Percentiles rank a stretch among this genome's conserved stretches.
phyloP scores from a whole-genome alignment of 1,140 invertebrate species.

The Bicyclus anynana region DNA sequence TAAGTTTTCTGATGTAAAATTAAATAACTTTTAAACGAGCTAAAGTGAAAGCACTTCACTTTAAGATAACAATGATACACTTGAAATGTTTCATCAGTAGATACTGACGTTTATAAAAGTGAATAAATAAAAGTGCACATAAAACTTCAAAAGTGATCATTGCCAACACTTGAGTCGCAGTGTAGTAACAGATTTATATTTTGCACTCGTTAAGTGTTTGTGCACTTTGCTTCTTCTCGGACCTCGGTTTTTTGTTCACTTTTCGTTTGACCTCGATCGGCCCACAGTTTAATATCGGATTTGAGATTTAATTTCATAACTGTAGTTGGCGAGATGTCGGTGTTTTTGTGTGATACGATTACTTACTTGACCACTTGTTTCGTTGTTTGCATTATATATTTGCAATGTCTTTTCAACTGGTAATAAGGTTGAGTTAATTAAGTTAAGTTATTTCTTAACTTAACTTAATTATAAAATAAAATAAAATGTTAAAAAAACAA shows the following conservation, averaged over 20 bases:
- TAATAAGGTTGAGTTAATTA: background rate
- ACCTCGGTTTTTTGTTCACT: slow-evolving; percentile 77
- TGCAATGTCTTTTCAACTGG: background rate
- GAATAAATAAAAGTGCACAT: too few relatives aligned
- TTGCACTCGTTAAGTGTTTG: slow-evolving; percentile 45
- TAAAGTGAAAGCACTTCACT: too few relatives aligned
- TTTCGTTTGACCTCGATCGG: slow-evolving; percentile 83
- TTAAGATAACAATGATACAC: too few relatives aligned
- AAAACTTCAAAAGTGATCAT: too few relatives aligned
- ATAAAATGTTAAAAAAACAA: too few relatives aligned
- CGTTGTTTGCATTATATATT: slow-evolving; percentile 12
- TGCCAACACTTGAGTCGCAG: background rate
- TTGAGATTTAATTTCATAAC: slow-evolving; percentile 80
- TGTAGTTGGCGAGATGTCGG: slow-evolving; percentile 27
- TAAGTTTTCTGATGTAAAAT: too few relatives aligned
- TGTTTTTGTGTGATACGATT: slow-evolving; percentile 26
- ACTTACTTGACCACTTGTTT: slow-evolving; percentile 3
- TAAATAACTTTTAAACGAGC: too few relatives aligned
- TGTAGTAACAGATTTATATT: background rate
- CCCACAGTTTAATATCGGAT: slow-evolving; percentile 61
- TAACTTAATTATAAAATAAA: too few relatives aligned
- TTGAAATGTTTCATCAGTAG: too few relatives aligned
- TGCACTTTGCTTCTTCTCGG: slow-evolving; percentile 80
- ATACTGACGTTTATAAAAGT: too few relatives aligned
- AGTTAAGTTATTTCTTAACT: too few relatives aligned